phyloP scores from a whole-genome alignment of 1,140 invertebrate species.

The Ylistrum balloti region DNA sequence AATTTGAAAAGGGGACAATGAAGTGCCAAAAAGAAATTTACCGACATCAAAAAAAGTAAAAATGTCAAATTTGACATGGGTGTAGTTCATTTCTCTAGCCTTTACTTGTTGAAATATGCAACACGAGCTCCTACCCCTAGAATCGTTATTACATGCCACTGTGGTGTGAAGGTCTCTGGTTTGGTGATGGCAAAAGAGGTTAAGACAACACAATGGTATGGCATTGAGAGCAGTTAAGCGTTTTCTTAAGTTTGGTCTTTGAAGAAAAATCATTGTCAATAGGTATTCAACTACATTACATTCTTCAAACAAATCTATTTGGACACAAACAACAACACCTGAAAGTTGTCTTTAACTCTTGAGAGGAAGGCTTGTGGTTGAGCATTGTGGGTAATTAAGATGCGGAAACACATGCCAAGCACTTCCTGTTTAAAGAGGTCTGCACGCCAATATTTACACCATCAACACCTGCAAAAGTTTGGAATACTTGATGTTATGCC shows the following conservation, averaged over 20 bases:
- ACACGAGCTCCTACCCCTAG: too few species aligned
- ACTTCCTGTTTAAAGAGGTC: background rate
- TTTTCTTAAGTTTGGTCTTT: background rate
- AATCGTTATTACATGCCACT: too few species aligned
- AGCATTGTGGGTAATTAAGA: conserved; percentile 10
- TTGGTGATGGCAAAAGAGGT: background rate
- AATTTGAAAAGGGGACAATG: too few species aligned
- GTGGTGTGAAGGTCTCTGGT: background rate
- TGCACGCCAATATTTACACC: conserved; percentile 32
- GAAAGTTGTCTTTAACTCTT: background rate
- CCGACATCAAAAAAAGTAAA: too few species aligned
- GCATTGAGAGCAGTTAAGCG: background rate
- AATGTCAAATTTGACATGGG: too few species aligned
- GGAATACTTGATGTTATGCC: conserved; percentile 16
- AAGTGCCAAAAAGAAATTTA: too few species aligned
- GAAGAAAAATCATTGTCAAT: conserved; percentile 26
- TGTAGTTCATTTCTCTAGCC: too few species aligned
- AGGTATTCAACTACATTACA: background rate
- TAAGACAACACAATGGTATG: background rate
- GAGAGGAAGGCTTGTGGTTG: background rate
- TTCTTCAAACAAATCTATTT: background rate
- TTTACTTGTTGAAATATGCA: too few species aligned
- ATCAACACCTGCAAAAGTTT: conserved; percentile 14
- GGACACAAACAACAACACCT: background rate
- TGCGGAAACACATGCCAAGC: conserved; percentile 37